A percentile compares a stretch with the other conserved stretches of the same genome.
These are phyloP conservation scores for Pluvialis apricaria DNA, from an alignment of 2,113 vertebrate species.

Conservation along the genomic window DNA sequence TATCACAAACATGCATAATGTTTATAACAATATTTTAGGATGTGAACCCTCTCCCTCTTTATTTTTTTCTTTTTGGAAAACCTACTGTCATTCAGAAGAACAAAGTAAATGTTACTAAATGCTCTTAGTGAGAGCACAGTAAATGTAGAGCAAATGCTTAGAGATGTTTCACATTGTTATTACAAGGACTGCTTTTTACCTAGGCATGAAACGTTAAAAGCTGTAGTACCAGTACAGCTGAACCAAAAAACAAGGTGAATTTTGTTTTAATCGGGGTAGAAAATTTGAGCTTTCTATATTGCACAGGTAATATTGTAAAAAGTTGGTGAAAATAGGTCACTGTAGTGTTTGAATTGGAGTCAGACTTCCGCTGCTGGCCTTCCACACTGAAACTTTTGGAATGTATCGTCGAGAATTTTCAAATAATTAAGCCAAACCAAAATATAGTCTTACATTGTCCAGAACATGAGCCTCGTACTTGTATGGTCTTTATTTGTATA, in stretches of 20 bases:
- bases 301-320: neutral
- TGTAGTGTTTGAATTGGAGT: neutral
- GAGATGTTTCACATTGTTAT: neutral
- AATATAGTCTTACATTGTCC: neutral
- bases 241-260: neutral
- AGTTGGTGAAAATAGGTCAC: neutral
- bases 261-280: neutral
- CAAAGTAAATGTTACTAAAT: neutral
- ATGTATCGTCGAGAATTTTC: neutral
- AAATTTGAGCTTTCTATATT: neutral
- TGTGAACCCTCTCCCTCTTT: neutral
- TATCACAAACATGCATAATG: neutral
- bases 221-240: neutral
- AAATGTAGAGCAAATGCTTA: neutral
- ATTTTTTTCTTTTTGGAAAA: neutral
- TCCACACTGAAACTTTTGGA: neutral
- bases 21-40: neutral
- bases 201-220: neutral
- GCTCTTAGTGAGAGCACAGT: neutral
- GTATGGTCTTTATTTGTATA: conserved; percentile 13
- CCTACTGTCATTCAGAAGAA: neutral
- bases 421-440: neutral
- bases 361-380: neutral
- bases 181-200: neutral
- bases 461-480: neutral